Percentiles rank a stretch among this genome's conserved stretches.
These are phyloP conservation scores for Caenorhabditis briggsae DNA, from an alignment of 1,140 invertebrate genomes.

Conservation along the genomic window DNA sequence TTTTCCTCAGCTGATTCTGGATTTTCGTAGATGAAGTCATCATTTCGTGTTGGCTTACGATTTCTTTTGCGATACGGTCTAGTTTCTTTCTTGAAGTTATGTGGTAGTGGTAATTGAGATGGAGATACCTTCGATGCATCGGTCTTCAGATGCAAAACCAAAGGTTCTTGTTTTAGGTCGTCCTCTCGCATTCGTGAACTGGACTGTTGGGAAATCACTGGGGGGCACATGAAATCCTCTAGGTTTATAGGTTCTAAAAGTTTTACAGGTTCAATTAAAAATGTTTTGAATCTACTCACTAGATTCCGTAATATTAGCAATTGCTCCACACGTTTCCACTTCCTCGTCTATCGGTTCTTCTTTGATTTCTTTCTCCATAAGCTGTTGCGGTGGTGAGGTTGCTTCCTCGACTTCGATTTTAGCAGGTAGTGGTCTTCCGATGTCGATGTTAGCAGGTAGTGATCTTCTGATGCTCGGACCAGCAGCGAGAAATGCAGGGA, in stretches of 20 bases:
- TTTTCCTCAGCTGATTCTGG: background rate
- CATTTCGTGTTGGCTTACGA: background rate
- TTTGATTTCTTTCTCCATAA: background rate
- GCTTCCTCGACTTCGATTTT: background rate
- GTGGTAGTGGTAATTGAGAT: no score
- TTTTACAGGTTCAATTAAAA: no score
- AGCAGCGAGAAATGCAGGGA: background rate
- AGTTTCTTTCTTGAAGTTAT: no score
- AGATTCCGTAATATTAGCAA: background rate
- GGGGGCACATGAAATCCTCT: no score
- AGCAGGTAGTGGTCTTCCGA: background rate
- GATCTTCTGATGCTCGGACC: background rate
- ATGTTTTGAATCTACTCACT: background rate
- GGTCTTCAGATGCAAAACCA: no score
- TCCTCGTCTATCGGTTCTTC: background rate
- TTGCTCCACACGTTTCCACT: background rate
- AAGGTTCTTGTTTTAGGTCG: no score
- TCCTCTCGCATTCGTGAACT: no score
- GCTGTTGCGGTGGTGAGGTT: background rate
- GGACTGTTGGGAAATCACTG: no score
- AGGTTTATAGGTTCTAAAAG: no score
- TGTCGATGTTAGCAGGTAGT: background rate
- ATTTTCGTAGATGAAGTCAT: background rate
- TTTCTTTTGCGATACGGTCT: background rate
- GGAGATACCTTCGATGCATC: no score